Conservation (phyloP, 2,113 vertebrate genomes). For the Xiphorhynchus elegans region DNA sequence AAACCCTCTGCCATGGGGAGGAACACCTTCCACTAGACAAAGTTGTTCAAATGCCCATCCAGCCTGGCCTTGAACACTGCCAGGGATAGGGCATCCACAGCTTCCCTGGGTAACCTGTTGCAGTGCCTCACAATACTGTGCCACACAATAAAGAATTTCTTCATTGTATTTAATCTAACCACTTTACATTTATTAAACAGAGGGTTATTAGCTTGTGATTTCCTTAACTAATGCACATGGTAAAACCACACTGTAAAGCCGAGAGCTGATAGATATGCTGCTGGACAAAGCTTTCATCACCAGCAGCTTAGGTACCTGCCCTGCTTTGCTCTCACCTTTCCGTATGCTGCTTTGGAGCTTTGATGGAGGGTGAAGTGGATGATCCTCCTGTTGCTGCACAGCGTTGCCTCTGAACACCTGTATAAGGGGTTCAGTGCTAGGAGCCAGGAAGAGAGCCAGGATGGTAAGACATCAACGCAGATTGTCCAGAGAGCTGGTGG, state of each 20-base stretch:
- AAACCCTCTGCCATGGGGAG: neutral
- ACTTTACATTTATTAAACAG: neutral
- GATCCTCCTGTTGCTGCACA: neutral
- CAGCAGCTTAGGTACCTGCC: neutral
- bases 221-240: neutral
- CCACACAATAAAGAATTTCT: neutral
- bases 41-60: neutral
- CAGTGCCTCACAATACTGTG: neutral
- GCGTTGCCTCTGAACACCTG: neutral
- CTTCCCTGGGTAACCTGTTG: neutral
- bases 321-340: neutral
- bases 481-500: neutral
- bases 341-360: neutral
- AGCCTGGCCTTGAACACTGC: neutral
- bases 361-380: neutral
- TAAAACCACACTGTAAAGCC: neutral
- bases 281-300: neutral
- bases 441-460: neutral
- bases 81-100: neutral
- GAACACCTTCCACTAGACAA: neutral
- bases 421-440: neutral
- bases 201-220: neutral
- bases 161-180: neutral
- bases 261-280: neutral
- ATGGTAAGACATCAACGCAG: neutral